Conservation (phyloP, 1,140 invertebrate species). For the Lucilia sericata region DNA sequence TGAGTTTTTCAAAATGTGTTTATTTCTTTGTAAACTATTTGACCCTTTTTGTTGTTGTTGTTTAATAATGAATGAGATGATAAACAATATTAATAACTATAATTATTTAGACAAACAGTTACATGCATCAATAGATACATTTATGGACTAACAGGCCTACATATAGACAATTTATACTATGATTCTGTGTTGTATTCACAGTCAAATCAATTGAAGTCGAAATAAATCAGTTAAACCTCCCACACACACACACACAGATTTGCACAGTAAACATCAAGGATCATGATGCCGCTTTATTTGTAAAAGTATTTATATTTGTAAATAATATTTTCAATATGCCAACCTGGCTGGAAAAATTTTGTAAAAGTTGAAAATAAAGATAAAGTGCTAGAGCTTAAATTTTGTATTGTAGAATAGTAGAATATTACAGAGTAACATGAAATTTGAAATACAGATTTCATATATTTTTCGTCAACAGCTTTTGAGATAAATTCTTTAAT, state of each 20-base stretch:
- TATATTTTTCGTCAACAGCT: no score
- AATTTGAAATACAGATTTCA: no score
- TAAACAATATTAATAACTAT: constrained; percentile 18
- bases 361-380: not conserved
- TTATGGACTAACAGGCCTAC: not conserved
- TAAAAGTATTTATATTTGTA: not conserved
- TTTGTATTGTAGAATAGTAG: no score
- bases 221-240: not conserved
- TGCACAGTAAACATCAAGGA: not conserved
- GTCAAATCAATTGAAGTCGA: not conserved
- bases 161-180: not conserved
- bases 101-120: constrained; percentile 19
- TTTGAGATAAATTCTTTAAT: no score
- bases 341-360: not conserved
- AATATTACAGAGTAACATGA: no score
- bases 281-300: constrained; percentile 1
- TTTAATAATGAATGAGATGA: not conserved
- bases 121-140: not conserved
- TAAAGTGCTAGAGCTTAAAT: no score
- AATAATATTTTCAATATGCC: not conserved
- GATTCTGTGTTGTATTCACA: not conserved
- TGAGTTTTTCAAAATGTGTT: not conserved
- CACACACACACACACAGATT: not conserved
- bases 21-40: not conserved
- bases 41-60: constrained; percentile 6